Evolutionary conservation across 2,888 invertebrate species (phyloP), one percentile per base, ranked within the genome.

Genomic region (Pheosia tremula): DNA sequence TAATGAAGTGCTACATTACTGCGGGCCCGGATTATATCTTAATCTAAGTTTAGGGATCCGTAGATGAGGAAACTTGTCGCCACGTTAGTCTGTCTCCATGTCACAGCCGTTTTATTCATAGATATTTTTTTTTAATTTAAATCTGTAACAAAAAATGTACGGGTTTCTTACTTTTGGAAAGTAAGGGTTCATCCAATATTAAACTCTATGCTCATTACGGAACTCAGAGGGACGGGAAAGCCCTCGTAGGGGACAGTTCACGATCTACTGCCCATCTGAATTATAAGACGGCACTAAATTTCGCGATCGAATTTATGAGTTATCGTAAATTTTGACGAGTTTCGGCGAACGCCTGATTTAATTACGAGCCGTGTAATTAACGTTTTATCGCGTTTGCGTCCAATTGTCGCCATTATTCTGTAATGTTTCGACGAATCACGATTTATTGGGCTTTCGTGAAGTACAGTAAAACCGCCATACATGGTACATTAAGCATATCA

Each of bases 241-340:
- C 5, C 54, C 53, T 9, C 59, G 81, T 83, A 81, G 69, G 77
- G 77, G 77, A 53, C 57, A 57, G 45, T 69, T 72, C 74, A 72
- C 77, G 76, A 67, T 71, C 66, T 77, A 74, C 69, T 79, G 74
- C 74, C 67, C 75, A 63, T 61, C 76, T 82, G 81, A 85, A 80
- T 83, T 83, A 83, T 83, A 86, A 85, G 82, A 80, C 72, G 71
- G 75, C 65, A 78, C 72, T 82, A 80, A 81, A 84, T 79, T 80
- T 72, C 71, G 62, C 75, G 63, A 80, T 78, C 74, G 66, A 83
- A 83, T 88, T 89, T 87, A 88, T 84, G 83, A 80, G 72, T 84
- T 79, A 79, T 79, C 84, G 83, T 88, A 84, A 88, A 85, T 79
- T 82, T 84, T 82, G 82, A 85, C 76, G 81, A 82, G 77, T 76